These are phyloP conservation scores for Microtus oregoni DNA, from an alignment of 2,113 vertebrate species.

Conservation along the genomic window DNA sequence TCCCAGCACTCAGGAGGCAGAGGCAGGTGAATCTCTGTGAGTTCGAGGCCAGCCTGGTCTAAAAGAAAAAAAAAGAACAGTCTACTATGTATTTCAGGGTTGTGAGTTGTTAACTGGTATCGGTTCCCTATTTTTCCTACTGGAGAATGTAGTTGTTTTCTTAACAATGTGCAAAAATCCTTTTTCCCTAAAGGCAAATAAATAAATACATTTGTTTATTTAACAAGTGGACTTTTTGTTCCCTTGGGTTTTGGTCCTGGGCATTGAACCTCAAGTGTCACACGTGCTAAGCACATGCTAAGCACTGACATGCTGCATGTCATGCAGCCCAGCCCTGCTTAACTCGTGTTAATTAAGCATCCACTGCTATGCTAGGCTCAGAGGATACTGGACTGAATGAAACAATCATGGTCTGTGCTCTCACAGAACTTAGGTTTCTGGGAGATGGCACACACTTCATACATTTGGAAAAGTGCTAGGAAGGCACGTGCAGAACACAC, in stretches of 20 bases:
- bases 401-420: not conserved
- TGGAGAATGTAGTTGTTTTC: not conserved
- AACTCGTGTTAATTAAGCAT: slow-evolving; percentile 6
- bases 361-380: not conserved
- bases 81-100: not conserved
- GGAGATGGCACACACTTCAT: not conserved
- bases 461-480: not conserved
- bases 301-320: too few relatives aligned
- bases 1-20: too few relatives aligned
- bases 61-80: too few relatives aligned
- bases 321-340: not conserved
- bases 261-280: not conserved
- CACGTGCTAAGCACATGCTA: not conserved
- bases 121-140: not conserved
- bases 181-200: not conserved
- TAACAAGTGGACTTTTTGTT: not conserved
- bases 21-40: too few relatives aligned
- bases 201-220: not conserved
- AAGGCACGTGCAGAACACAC: not conserved
- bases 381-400: not conserved
- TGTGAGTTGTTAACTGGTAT: not conserved
- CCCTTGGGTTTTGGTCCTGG: not conserved
- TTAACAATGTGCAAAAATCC: not conserved
- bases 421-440: not conserved
- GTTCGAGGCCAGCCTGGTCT: too few relatives aligned